Base-by-base conservation (phyloP, 2,888 invertebrate genomes). In the Apoda limacodes region DNA sequence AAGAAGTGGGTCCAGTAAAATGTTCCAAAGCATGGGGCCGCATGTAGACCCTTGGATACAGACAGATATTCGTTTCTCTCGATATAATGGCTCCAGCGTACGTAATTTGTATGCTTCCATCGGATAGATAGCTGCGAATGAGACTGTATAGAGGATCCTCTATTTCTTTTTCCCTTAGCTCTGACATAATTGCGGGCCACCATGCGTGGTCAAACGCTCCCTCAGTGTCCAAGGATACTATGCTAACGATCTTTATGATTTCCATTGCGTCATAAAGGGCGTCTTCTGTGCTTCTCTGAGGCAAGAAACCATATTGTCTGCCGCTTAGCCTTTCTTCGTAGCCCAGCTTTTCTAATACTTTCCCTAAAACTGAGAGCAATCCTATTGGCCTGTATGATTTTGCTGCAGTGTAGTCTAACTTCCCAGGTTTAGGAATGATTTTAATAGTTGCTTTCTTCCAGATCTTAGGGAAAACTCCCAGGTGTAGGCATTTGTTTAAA, bases 211-310 rank as follows among this genome's bases (percentile, higher is more conserved):
- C n/a, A 15, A 41, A 43, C n/a, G 43, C 41, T 2, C 41, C 43
- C 26, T 43, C 37, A 12, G 41, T 41, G 21, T 43, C 43, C 9
- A 40, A 23, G 2, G 36, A 39, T 2, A 39, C 28, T 2, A 39
- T 7, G 2, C 26, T 15, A 3, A 33, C 32, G 3, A 40, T 22
- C 22, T 34, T 34, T 9, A 43, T 22, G 7, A 24, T 19, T 2
- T 25, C 13, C 2, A 37, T 21, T 1, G 30, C 14, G 13, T 32
- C 32, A 26, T 34, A 33, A n/a, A n/a, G n/a, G n/a, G n/a, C n/a
- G n/a, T n/a, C n/a, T n/a, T n/a, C n/a, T n/a, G n/a, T n/a, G n/a
- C n/a, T n/a, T n/a, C n/a, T n/a, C n/a, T n/a, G n/a, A n/a, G n/a
- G n/a, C n/a, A n/a, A n/a, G n/a, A n/a, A n/a, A n/a, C n/a, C n/a